Evolutionary conservation across 1,140 invertebrate species (phyloP).

Genomic region (Zaprionus davidi): DNA sequence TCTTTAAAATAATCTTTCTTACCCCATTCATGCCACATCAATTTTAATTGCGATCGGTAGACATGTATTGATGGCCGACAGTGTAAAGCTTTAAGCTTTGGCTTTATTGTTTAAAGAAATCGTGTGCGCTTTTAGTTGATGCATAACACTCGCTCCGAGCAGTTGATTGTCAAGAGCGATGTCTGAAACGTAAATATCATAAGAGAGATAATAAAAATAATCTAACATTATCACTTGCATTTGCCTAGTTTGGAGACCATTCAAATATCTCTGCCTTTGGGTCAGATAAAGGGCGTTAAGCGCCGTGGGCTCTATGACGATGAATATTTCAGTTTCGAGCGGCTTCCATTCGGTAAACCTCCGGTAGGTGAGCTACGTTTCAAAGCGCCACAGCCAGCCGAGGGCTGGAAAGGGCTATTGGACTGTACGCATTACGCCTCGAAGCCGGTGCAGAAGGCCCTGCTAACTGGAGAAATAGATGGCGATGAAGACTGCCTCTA

Average conservation of each 20-base stretch:
- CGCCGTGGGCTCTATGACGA: constrained; percentile 62
- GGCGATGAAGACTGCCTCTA: constrained; percentile 85
- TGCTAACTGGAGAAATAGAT: constrained; percentile 51
- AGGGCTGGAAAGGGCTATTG: constrained; percentile 65
- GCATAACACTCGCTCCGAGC: constrained; percentile 14
- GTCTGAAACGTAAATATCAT: constrained; percentile 45
- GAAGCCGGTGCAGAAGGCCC: constrained; percentile 65
- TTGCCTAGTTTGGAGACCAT: constrained; percentile 32
- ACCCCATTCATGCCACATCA: too few species aligned
- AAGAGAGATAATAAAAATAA: neutral
- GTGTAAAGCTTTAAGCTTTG: constrained; percentile 53
- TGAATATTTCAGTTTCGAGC: constrained; percentile 85
- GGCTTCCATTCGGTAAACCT: constrained; percentile 90
- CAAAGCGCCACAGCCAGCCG: constrained; percentile 76
- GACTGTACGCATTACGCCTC: constrained; percentile 57
- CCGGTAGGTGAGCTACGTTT: constrained; percentile 89
- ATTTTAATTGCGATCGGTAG: neutral
- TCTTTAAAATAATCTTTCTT: too few species aligned
- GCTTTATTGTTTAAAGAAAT: neutral
- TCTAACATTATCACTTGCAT: neutral
- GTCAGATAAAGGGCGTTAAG: constrained; percentile 64
- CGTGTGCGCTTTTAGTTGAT: constrained; percentile 28
- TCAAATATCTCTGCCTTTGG: constrained; percentile 56
- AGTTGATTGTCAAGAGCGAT: constrained; percentile 29
- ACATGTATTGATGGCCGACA: constrained; percentile 32